Percentiles rank a stretch among this genome's conserved stretches.
Evolutionary conservation across 2,888 invertebrate species (phyloP).

Genomic region (Cordilura impudica): DNA sequence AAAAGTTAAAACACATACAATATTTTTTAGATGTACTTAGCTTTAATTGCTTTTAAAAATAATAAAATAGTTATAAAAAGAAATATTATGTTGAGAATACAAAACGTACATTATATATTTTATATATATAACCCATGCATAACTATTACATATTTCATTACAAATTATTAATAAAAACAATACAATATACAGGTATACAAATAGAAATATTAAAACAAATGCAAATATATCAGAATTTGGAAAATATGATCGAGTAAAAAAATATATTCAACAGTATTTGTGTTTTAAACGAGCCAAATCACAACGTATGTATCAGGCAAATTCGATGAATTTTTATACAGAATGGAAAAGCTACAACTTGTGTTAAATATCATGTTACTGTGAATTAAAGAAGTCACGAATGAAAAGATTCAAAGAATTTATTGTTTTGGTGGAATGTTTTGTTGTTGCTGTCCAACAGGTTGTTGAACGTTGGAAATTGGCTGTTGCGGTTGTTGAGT

Average conservation of each 20-base stretch:
- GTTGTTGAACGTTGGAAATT: conserved; percentile 52
- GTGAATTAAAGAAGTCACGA: no score
- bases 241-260: background rate
- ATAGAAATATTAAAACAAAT: background rate
- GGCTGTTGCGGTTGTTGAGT: conserved; percentile 56
- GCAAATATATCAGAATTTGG: background rate
- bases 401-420: background rate
- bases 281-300: background rate
- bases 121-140: background rate
- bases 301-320: background rate
- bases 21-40: background rate
- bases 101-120: no score
- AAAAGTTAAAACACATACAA: background rate
- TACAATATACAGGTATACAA: background rate
- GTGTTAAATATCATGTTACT: background rate
- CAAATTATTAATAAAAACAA: background rate
- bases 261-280: background rate
- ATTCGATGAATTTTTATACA: background rate
- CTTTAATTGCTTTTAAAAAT: background rate
- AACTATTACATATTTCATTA: background rate
- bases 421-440: conserved; percentile 64
- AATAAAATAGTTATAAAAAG: background rate
- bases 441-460: conserved; percentile 38
- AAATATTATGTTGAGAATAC: background rate
- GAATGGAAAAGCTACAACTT: background rate